These are phyloP conservation scores for Aldrovandia affinis DNA, from an alignment of 2,797 vertebrate genomes.

Conservation along the genomic window DNA sequence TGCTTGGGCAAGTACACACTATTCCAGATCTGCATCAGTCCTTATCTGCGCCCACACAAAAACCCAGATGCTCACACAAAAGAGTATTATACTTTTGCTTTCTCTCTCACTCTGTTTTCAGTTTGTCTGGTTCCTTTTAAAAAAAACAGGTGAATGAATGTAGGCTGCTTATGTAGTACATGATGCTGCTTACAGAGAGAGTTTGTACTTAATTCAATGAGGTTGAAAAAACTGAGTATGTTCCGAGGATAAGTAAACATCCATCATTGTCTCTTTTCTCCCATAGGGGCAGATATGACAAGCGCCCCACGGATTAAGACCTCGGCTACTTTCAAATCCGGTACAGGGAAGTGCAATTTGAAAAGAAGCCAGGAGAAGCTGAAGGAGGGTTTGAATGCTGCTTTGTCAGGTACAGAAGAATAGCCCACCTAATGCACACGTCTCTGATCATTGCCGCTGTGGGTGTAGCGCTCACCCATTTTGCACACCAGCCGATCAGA, in stretches of 20 bases:
- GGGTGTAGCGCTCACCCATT: neutral
- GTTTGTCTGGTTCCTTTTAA: slow-evolving; percentile 4
- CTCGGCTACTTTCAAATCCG: slow-evolving; percentile 89
- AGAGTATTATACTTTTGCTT: slow-evolving; percentile 38
- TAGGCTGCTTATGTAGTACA: too few relatives aligned
- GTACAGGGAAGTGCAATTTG: slow-evolving; percentile 89
- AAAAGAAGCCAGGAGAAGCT: slow-evolving; percentile 86
- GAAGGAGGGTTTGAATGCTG: slow-evolving; percentile 78
- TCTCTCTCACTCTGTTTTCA: neutral
- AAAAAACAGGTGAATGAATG: too few relatives aligned
- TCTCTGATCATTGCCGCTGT: too few relatives aligned
- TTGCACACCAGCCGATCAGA: neutral
- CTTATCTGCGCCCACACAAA: slow-evolving; percentile 36
- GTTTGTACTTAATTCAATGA: neutral
- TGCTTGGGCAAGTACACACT: slow-evolving; percentile 73
- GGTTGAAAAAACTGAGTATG: neutral
- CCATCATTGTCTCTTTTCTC: slow-evolving; percentile 55
- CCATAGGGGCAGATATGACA: slow-evolving; percentile 67
- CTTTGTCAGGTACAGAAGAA: slow-evolving; percentile 83
- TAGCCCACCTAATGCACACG: neutral
- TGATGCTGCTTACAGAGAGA: neutral
- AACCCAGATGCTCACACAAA: slow-evolving; percentile 47
- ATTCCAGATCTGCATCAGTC: slow-evolving; percentile 52
- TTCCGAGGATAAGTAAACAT: neutral
- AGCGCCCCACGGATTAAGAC: slow-evolving; percentile 82